Base-by-base conservation (phyloP, 1,140 invertebrate species). In the Glomeris maerens region DNA sequence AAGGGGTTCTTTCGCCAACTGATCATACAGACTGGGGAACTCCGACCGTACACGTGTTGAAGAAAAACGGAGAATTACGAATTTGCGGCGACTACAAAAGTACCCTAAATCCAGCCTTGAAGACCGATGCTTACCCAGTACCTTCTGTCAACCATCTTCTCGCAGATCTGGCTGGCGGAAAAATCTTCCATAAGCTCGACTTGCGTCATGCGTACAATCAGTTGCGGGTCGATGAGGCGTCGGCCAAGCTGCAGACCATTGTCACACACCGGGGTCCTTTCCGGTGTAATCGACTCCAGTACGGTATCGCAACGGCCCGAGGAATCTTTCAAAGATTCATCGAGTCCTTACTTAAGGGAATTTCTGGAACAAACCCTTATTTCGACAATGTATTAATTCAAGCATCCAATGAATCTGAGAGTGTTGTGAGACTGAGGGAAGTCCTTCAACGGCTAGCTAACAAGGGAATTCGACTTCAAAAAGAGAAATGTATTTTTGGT, bases 241-340 rank as follows among this genome's bases (percentile, higher is more conserved):
- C 49, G 2, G 2, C 40, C 22, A 25, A 55, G 28, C 49, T 50
- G 20, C 26, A 49, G 1, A 55, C 55, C 0, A 59, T 64, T 5
- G 62, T 60, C 38, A 63, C 60, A 28, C 60, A 56, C 25, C 49
- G 42, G 22, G 59, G 62, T 49, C 27, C 54, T 25, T 22, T 20
- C 27, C 13, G 13, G 1, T 31, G 42, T 39, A 47, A 22, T 20
- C 23, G 31, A 3, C 31, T 56, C 10, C n/a, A 45, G 2, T 56
- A 42, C 41, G 52, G 51, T 17, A 44, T 42, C 5, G 21, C 53
- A 23, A 36, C 47, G 14, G 23, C 49, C 2, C 50, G 49, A 2
- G 44, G 42, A 31, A 48, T 54, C 1, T 59, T 56, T 39, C 54
- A 58, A 28, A 27, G 42, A 41, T n/a, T 17, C 13, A 58, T 54